phyloP scores from a whole-genome alignment of 2,888 invertebrate species.

The Sminthurides aquaticus region DNA sequence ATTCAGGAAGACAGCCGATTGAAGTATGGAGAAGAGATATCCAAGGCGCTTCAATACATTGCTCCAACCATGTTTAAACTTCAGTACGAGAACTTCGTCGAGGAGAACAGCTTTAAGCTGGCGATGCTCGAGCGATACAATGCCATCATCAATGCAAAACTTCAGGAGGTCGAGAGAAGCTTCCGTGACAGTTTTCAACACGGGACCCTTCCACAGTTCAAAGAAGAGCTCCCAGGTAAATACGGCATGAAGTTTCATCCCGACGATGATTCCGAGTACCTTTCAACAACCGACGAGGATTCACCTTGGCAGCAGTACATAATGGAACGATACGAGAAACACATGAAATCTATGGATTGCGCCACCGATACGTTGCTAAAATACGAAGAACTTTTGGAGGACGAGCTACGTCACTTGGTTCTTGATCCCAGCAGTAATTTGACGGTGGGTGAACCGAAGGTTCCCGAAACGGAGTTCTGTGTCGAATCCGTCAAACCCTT shows the following conservation, averaged over 20 bases:
- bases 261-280: neutral
- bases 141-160: neutral
- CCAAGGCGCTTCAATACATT: neutral
- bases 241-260: neutral
- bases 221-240: neutral
- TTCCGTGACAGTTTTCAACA: neutral
- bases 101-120: neutral
- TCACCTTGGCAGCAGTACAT: constrained; percentile 4
- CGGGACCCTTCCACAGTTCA: neutral
- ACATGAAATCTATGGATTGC: neutral
- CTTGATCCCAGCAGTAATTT: neutral
- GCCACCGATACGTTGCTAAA: neutral
- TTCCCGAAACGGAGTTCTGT: neutral
- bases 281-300: neutral
- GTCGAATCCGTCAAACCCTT: neutral
- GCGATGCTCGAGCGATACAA: neutral
- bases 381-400: neutral
- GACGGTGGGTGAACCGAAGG: neutral
- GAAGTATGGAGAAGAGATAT: neutral
- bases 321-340: neutral
- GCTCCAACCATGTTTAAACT: neutral
- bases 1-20: neutral
- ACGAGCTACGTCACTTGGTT: neutral
- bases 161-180: neutral
- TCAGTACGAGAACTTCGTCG: neutral